Evolutionary conservation across 2,888 invertebrate genomes (phyloP).

Genomic region (Scaptomyza flava): DNA sequence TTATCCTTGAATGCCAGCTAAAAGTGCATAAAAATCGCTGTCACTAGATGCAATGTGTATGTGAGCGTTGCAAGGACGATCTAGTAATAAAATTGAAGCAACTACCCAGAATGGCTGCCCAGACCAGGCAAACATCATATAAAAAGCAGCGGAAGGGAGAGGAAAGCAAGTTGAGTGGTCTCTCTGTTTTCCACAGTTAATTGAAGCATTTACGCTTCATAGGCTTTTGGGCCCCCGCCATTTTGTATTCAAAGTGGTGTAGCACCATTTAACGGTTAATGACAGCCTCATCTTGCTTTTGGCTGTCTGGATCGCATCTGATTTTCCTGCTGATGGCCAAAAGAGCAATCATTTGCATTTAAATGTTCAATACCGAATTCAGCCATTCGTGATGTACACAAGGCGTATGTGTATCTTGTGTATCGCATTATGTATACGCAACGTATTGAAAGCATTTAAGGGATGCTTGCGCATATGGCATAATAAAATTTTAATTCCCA

Average conservation of each 20-base stretch:
- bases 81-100: slow-evolving; percentile 13
- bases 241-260: background rate
- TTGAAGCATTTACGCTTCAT: slow-evolving; percentile 50
- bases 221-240: slow-evolving; percentile 13
- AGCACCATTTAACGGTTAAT: slow-evolving; percentile 36
- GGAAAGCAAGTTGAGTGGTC: background rate
- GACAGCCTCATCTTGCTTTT: slow-evolving; percentile 9
- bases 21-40: slow-evolving; percentile 55
- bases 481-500: slow-evolving; percentile 77
- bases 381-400: background rate
- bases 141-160: background rate
- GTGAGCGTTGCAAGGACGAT: slow-evolving; percentile 17
- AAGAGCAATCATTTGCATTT: slow-evolving; percentile 51
- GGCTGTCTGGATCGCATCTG: slow-evolving; percentile 1
- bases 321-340: slow-evolving; percentile 13
- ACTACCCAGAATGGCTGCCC: slow-evolving; percentile 8
- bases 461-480: slow-evolving; percentile 30
- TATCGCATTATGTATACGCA: slow-evolving; percentile 37
- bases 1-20: slow-evolving; percentile 50
- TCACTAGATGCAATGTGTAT: slow-evolving; percentile 10
- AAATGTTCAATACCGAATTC: slow-evolving; percentile 44
- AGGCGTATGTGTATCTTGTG: slow-evolving; percentile 20
- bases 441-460: slow-evolving; percentile 2
- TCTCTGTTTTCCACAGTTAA: slow-evolving; percentile 38
- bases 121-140: background rate